A percentile compares a stretch with the other conserved stretches of the same genome.
Evolutionary conservation across 2,888 invertebrate genomes (phyloP).

Genomic region (Mimachlamys varia): DNA sequence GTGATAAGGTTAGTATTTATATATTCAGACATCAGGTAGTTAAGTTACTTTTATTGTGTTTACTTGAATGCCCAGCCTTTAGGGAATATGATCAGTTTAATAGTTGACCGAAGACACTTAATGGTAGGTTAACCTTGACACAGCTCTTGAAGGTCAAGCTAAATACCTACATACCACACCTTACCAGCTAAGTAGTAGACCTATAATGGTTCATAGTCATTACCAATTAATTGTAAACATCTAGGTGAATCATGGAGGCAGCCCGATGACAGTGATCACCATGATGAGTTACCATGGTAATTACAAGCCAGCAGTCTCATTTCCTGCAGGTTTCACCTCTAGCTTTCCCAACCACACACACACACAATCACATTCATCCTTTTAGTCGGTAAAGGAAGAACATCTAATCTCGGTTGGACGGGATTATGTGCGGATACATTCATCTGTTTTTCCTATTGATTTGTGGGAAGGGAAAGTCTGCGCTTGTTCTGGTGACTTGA

Average conservation of each 20-base stretch:
- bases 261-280: not conserved
- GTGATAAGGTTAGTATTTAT: not conserved
- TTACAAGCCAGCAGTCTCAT: not conserved
- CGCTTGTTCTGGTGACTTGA: conserved; percentile 2
- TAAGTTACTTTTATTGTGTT: not conserved
- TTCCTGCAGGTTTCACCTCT: conserved; percentile 13
- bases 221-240: not conserved
- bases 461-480: conserved; percentile 7
- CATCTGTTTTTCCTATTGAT: conserved; percentile 34
- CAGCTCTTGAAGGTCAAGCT: too few species aligned
- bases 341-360: not conserved
- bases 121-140: too few species aligned
- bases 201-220: not conserved
- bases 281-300: conserved; percentile 3
- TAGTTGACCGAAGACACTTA: too few species aligned
- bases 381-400: not conserved
- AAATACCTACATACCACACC: too few species aligned
- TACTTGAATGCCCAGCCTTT: not conserved
- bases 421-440: conserved; percentile 8
- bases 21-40: not conserved
- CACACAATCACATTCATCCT: not conserved
- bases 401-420: not conserved
- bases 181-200: not conserved
- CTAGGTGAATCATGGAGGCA: not conserved
- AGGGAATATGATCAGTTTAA: not conserved